Evolutionary conservation across 2,113 vertebrate genomes (phyloP).

Genomic region (Xerus inauris): DNA sequence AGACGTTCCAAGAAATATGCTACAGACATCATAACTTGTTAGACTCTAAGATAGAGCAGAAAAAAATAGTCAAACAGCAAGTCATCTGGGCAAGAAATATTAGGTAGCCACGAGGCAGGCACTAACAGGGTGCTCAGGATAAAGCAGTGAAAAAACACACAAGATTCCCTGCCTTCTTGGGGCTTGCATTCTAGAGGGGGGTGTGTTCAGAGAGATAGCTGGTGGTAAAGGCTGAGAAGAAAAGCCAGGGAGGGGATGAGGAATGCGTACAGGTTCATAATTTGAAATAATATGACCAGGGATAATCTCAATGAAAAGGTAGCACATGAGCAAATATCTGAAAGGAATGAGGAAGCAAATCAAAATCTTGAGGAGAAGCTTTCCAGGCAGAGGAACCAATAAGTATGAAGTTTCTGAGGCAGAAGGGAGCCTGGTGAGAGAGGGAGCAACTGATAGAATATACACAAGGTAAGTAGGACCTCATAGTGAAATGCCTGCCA

Average conservation of each 20-base stretch:
- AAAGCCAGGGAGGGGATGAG: neutral
- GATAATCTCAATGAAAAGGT: neutral
- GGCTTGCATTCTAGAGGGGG: neutral
- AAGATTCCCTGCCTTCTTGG: neutral
- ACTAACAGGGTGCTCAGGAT: neutral
- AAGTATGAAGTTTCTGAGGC: neutral
- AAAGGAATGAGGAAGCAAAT: neutral
- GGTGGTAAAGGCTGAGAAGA: neutral
- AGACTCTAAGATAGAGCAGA: slow-evolving; percentile 87
- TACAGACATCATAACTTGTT: slow-evolving; percentile 95
- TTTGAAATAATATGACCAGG: neutral
- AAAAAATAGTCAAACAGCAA: neutral
- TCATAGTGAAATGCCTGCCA: neutral
- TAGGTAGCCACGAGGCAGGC: neutral
- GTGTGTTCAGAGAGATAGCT: neutral
- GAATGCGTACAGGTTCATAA: neutral
- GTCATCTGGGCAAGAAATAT: neutral
- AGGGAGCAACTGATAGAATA: neutral
- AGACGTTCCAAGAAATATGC: slow-evolving; percentile 94
- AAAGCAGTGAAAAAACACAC: neutral
- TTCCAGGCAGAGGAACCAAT: neutral
- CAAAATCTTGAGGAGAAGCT: neutral
- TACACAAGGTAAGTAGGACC: neutral
- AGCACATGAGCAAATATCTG: neutral
- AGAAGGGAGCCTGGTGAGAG: neutral